Percentiles rank a stretch among this genome's conserved stretches.
Conservation (phyloP, 2,888 invertebrate genomes). For the Aromia moschata region DNA sequence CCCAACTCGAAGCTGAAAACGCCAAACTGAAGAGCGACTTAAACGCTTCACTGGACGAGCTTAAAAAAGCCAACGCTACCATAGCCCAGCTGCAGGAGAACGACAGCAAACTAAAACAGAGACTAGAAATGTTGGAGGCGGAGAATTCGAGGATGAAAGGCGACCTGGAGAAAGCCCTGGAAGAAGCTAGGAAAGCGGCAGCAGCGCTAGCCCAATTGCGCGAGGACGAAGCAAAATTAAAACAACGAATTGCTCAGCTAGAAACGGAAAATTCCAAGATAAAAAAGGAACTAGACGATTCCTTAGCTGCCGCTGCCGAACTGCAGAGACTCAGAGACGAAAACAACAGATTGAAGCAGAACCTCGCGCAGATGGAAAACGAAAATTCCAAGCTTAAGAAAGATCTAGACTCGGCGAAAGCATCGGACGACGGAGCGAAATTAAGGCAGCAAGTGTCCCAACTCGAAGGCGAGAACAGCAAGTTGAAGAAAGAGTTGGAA, state of each 20-base stretch:
- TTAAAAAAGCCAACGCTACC: constrained; percentile 32
- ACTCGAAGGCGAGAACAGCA: constrained; percentile 39
- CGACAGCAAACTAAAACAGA: constrained; percentile 38
- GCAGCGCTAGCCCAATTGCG: constrained; percentile 17
- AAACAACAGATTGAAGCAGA: neutral
- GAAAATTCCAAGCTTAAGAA: constrained; percentile 42
- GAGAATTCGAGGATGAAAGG: constrained; percentile 41
- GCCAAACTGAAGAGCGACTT: constrained; percentile 32
- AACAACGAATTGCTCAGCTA: constrained; percentile 31
- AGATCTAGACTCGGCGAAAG: constrained; percentile 8
- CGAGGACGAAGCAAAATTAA: constrained; percentile 28
- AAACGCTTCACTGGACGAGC: constrained; percentile 32
- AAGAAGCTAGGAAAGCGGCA: constrained; percentile 34
- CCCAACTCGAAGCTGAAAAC: constrained; percentile 37
- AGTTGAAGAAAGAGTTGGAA: constrained; percentile 37
- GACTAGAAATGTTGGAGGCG: constrained; percentile 35
- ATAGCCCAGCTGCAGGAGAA: constrained; percentile 28
- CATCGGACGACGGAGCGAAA: constrained; percentile 13
- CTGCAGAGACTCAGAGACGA: constrained; percentile 7
- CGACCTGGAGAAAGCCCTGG: constrained; percentile 38
- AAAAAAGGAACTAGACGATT: constrained; percentile 42
- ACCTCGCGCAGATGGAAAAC: constrained; percentile 31
- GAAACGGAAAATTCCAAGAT: constrained; percentile 43
- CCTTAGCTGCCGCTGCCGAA: constrained; percentile 19
- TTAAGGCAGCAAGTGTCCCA: constrained; percentile 25